Evolutionary conservation across 2,888 invertebrate species (phyloP), one percentile per base, ranked within the genome.

Genomic region (Seladonia tumulorum): DNA sequence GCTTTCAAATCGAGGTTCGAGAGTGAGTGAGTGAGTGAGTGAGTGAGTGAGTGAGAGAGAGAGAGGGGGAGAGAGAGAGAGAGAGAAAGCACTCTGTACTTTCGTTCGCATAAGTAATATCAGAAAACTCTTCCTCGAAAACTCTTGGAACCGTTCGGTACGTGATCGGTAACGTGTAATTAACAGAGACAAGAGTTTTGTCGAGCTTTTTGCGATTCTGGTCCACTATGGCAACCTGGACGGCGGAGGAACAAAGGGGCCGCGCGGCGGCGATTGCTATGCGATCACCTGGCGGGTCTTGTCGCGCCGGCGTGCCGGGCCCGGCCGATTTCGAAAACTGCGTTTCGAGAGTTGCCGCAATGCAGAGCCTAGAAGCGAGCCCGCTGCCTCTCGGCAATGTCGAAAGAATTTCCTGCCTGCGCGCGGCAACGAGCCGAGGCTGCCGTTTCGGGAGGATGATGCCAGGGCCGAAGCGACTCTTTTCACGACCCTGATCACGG

Each of bases 331-430:
- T 86, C 82, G 79, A 87, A 87, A 87, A 63, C 49, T 42, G 76
- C 18, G 76, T 82, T 86, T 79, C 86, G 76, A 39, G n/a, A 70
- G 86, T 82, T 82, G 86, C 86, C 87, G 87, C 87, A 82, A 76
- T 87, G 82, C 86, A 86, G 85, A 82, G 76, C 79, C 79, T 47
- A 76, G 76, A 25, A 53, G 76, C 53, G 29, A 35, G 66, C 35
- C 18, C 66, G 66, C 35, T 35, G 76, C 68, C 83, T 84, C 80
- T 79, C 63, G 81, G 35, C 76, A 81, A 87, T 79, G 87, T 79
- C 83, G 87, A 84, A 87, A 87, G 87, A 87, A 87, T 87, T 86
- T 87, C 84, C 76, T 87, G 78, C 35, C 83, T 42, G 39, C 79
- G 73, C 81, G 73, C 45, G 76, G 25, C 74, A 66, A 74, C 76